These are phyloP conservation scores for Montipora efflorescens DNA, from an alignment of 64 coral and sea anemone genomes.

Conservation along the genomic window DNA sequence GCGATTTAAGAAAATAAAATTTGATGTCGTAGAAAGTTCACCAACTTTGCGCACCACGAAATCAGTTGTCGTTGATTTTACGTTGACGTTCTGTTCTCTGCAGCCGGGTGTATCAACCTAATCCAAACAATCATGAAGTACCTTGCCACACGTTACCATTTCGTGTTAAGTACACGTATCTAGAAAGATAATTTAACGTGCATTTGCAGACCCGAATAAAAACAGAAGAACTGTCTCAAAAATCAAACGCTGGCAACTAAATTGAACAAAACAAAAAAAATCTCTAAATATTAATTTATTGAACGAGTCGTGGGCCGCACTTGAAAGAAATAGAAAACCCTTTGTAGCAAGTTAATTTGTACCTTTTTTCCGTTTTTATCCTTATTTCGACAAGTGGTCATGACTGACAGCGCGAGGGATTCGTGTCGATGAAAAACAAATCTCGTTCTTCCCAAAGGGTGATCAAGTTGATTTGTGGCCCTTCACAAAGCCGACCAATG, in stretches of 20 bases:
- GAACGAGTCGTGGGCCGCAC: conserved; percentile 21
- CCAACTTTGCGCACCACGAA: not conserved
- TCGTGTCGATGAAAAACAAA: conserved; percentile 76
- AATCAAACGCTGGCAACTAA: not conserved
- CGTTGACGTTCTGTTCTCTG: not conserved
- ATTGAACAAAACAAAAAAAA: conserved; percentile 46
- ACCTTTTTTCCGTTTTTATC: conserved; percentile 34
- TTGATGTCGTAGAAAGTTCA: conserved; percentile 2
- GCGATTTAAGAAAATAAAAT: conserved; percentile 3
- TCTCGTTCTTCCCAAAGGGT: conserved; percentile 72
- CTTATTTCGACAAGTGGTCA: not conserved
- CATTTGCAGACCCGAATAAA: conserved; percentile 15
- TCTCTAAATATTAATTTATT: conserved; percentile 21
- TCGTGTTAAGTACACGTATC: conserved; percentile 33
- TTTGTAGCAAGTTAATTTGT: conserved; percentile 32
- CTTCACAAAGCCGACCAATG: conserved; percentile 82
- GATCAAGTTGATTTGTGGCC: conserved; percentile 84
- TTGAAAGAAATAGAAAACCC: conserved; percentile 25
- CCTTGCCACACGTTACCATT: conserved; percentile 15
- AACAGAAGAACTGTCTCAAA: not conserved
- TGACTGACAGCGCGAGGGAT: conserved; percentile 34
- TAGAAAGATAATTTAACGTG: conserved; percentile 23
- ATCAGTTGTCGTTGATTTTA: conserved; percentile 31
- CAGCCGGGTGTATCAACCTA: conserved; percentile 33
- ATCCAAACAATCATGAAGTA: conserved; percentile 38